Conservation (phyloP, 2,797 vertebrate genomes). For the Silurus lanzhouensis region DNA sequence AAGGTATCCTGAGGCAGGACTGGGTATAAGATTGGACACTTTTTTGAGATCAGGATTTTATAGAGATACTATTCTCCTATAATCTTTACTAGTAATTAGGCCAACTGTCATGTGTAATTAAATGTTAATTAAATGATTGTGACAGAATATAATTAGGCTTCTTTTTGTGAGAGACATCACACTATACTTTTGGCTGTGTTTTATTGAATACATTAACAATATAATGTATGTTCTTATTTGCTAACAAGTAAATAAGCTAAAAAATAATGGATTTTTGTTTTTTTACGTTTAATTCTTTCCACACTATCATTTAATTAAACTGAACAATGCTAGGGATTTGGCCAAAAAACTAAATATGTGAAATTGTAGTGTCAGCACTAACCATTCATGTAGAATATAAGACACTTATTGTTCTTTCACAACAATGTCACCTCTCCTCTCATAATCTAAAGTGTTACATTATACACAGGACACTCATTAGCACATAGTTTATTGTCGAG, state of each 20-base stretch:
- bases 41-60: neutral
- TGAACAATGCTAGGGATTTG: neutral
- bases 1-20: neutral
- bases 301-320: neutral
- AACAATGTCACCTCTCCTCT: slow-evolving; percentile 54
- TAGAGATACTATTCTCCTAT: neutral
- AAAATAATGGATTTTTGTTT: neutral
- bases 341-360: neutral
- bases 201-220: neutral
- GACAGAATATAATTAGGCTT: neutral
- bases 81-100: slow-evolving; percentile 23
- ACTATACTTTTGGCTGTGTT: neutral
- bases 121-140: neutral
- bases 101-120: neutral
- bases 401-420: slow-evolving; percentile 57
- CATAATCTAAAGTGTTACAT: slow-evolving; percentile 44
- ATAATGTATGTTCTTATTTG: neutral
- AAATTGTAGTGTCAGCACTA: neutral
- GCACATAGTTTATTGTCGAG: slow-evolving; percentile 45
- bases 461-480: slow-evolving; percentile 51
- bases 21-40: neutral
- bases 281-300: neutral
- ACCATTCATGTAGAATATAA: neutral
- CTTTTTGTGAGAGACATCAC: neutral
- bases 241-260: neutral